These are phyloP conservation scores for Alces alces DNA, from an alignment of 2,113 vertebrate species.

Conservation along the genomic window DNA sequence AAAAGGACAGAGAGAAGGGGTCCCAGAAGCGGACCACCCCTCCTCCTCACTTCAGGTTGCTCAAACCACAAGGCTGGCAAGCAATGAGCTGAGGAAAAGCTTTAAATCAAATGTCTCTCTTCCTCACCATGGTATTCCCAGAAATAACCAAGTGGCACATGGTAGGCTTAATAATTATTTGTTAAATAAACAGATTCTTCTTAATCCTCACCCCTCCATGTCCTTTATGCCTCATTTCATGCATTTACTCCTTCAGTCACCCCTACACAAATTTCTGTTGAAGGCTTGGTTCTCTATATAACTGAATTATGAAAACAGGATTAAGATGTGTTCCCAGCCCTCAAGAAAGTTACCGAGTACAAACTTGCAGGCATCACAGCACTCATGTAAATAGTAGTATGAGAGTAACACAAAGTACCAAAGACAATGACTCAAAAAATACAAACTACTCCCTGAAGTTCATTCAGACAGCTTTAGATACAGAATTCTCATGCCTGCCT, in stretches of 20 bases:
- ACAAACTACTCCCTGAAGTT: neutral
- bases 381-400: neutral
- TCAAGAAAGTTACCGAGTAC: neutral
- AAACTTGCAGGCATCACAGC: neutral
- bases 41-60: too few relatives aligned
- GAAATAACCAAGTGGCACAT: neutral
- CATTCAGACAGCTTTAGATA: neutral
- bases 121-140: neutral
- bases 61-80: neutral
- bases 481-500: neutral
- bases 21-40: neutral
- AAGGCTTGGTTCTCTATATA: neutral
- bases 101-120: neutral
- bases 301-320: neutral
- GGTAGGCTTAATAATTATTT: neutral
- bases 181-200: neutral
- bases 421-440: neutral
- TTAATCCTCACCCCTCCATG: neutral
- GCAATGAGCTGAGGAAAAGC: neutral
- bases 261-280: neutral
- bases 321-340: neutral
- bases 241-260: neutral
- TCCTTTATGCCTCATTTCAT: neutral
- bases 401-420: neutral
- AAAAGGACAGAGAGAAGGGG: neutral